A percentile compares a stretch with the other conserved stretches of the same genome.
Conservation (phyloP, 2,888 invertebrate species). For the Philereme transversata region DNA sequence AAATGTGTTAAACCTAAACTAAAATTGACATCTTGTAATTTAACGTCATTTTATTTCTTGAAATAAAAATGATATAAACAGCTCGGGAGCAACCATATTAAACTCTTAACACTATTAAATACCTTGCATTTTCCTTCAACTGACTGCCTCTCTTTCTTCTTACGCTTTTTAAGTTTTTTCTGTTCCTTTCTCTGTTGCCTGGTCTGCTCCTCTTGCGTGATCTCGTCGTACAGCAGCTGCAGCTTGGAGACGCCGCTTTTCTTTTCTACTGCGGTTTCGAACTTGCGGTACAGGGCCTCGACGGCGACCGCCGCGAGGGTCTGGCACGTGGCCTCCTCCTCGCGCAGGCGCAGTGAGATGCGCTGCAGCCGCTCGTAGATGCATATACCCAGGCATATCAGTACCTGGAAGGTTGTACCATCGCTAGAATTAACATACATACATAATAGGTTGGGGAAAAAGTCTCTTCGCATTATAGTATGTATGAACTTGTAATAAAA, state of each 20-base stretch:
- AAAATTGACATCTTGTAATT: too few relatives aligned
- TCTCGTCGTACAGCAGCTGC: conserved; percentile 93
- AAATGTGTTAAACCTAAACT: too few relatives aligned
- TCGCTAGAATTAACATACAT: too few relatives aligned
- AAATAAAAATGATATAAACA: too few relatives aligned
- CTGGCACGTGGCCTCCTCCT: conserved; percentile 97
- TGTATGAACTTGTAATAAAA: too few relatives aligned
- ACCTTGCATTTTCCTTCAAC: conserved; percentile 76
- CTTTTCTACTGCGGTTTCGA: conserved; percentile 94
- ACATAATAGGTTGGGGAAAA: too few relatives aligned
- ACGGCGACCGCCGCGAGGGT: conserved; percentile 95
- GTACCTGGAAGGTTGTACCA: conserved; percentile 76
- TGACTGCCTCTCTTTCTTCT: conserved; percentile 86
- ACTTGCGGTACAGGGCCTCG: conserved; percentile 94
- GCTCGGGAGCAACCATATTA: too few relatives aligned
- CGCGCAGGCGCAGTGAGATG: conserved; percentile 92
- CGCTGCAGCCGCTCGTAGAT: conserved; percentile 95
- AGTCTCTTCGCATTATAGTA: too few relatives aligned
- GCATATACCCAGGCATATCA: conserved; percentile 97
- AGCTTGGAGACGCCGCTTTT: conserved; percentile 95
- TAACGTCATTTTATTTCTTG: too few relatives aligned
- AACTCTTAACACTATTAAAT: conserved; percentile 2
- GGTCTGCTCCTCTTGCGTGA: conserved; percentile 93
- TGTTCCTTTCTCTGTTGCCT: conserved; percentile 94
- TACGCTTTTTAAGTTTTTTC: conserved; percentile 90